phyloP scores from a whole-genome alignment of 2,113 vertebrate species.

The Nycticryphes semicollaris region DNA sequence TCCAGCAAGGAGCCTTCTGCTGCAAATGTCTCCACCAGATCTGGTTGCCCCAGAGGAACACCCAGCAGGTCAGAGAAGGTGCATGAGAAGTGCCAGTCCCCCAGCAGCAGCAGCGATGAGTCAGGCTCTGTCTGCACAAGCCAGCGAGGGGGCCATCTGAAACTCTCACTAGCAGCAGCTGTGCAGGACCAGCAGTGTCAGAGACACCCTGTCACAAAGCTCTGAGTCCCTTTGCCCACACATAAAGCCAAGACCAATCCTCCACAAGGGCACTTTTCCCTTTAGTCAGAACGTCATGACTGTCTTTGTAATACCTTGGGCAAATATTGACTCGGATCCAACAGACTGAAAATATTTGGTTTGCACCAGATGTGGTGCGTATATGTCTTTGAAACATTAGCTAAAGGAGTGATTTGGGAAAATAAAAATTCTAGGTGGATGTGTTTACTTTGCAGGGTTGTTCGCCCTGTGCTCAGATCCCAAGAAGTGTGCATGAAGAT shows the following conservation, averaged over 20 bases:
- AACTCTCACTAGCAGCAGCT: neutral
- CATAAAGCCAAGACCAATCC: neutral
- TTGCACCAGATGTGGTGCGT: constrained; percentile 79
- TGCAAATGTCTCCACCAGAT: accelerated
- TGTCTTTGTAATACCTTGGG: constrained; percentile 53
- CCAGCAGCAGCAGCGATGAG: neutral
- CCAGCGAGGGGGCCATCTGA: neutral
- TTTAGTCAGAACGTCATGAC: neutral
- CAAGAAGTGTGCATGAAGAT: neutral
- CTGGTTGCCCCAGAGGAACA: neutral
- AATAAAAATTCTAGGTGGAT: constrained; percentile 72
- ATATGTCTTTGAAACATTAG: constrained; percentile 75
- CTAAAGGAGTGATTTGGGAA: constrained; percentile 83
- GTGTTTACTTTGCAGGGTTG: constrained; percentile 51
- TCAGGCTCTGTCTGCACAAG: neutral
- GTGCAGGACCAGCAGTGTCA: accelerated
- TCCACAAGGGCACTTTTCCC: neutral
- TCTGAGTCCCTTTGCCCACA: neutral
- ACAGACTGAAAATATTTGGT: constrained; percentile 83
- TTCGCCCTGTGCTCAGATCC: neutral
- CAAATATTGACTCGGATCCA: constrained; percentile 80
- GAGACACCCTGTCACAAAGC: accelerated
- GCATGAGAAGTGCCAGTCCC: neutral
- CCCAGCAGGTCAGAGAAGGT: neutral
- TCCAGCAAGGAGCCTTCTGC: neutral